Percentiles rank a stretch among this genome's conserved stretches.
Evolutionary conservation across 2,888 invertebrate species (phyloP).

Genomic region (Sarcophaga subvicina): DNA sequence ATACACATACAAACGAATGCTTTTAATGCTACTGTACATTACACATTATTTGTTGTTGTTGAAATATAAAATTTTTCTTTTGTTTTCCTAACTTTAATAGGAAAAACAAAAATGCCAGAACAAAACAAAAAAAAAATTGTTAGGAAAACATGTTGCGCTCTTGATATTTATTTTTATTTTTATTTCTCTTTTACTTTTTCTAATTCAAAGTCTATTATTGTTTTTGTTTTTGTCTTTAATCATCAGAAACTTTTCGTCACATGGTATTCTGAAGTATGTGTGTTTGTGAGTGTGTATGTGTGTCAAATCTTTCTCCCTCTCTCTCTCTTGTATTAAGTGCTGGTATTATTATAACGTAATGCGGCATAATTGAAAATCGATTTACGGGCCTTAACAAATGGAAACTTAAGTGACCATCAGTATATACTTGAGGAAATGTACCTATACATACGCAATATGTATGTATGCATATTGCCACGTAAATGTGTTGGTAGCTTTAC

Average conservation of each 20-base stretch:
- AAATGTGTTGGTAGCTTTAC: too few relatives aligned
- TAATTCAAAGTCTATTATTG: too few relatives aligned
- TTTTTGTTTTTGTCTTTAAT: too few relatives aligned
- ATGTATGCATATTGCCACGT: background rate
- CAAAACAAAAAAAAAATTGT: background rate
- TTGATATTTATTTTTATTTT: background rate
- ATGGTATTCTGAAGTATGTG: background rate
- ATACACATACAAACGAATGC: too few relatives aligned
- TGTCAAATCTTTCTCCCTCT: too few relatives aligned
- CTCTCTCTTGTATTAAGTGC: background rate
- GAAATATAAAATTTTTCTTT: too few relatives aligned
- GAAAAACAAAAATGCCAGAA: background rate
- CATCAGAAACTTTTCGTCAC: background rate
- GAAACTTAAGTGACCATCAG: conserved; percentile 54
- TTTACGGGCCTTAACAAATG: conserved; percentile 42
- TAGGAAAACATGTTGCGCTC: conserved; percentile 14
- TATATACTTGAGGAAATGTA: background rate
- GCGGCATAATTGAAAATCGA: conserved; percentile 63
- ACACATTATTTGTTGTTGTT: too few relatives aligned
- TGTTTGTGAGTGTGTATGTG: background rate
- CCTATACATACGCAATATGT: background rate
- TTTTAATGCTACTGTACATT: too few relatives aligned
- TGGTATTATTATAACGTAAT: conserved; percentile 32
- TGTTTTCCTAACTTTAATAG: background rate
- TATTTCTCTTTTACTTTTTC: background rate